Evolutionary conservation across 2,888 invertebrate species (phyloP).

Genomic region (Drosophila putrida): DNA sequence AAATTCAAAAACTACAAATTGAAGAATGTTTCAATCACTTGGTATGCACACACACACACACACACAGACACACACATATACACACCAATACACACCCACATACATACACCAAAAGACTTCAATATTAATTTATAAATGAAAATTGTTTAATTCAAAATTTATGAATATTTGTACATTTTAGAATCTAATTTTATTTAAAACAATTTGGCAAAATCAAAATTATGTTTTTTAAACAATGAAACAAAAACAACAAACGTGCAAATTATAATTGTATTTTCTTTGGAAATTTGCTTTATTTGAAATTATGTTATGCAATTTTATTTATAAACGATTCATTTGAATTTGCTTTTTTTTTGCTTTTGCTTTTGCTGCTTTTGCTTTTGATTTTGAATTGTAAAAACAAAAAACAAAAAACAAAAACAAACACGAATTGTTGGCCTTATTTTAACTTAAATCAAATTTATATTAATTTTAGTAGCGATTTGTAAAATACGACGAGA

Average conservation of each 20-base stretch:
- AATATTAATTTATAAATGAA: constrained; percentile 67
- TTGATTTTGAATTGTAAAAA: constrained; percentile 33
- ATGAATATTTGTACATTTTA: constrained; percentile 48
- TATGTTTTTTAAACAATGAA: constrained; percentile 43
- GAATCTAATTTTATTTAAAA: constrained; percentile 39
- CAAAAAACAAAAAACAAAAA: constrained; percentile 18
- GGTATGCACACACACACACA: constrained; percentile 36
- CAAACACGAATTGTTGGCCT: constrained; percentile 69
- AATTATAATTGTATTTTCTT: constrained; percentile 35
- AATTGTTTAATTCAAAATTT: constrained; percentile 45
- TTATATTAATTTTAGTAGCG: constrained; percentile 71
- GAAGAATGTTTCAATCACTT: constrained; percentile 64
- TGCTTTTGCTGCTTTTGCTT: constrained; percentile 54
- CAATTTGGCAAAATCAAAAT: constrained; percentile 68
- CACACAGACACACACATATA: constrained; percentile 28
- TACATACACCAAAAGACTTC: constrained; percentile 74
- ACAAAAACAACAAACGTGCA: constrained; percentile 47
- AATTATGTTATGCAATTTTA: constrained; percentile 51
- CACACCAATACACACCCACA: constrained; percentile 22
- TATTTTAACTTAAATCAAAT: constrained; percentile 78
- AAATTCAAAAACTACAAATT: constrained; percentile 27
- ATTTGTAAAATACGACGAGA: constrained; percentile 55
- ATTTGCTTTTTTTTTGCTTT: constrained; percentile 20
- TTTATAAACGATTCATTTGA: constrained; percentile 31
- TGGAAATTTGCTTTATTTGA: constrained; percentile 44